Percentiles rank a stretch among this genome's conserved stretches.
These are phyloP conservation scores for Macrostomum cliftonense DNA, from an alignment of 2,888 invertebrate genomes.

Conservation along the genomic window DNA sequence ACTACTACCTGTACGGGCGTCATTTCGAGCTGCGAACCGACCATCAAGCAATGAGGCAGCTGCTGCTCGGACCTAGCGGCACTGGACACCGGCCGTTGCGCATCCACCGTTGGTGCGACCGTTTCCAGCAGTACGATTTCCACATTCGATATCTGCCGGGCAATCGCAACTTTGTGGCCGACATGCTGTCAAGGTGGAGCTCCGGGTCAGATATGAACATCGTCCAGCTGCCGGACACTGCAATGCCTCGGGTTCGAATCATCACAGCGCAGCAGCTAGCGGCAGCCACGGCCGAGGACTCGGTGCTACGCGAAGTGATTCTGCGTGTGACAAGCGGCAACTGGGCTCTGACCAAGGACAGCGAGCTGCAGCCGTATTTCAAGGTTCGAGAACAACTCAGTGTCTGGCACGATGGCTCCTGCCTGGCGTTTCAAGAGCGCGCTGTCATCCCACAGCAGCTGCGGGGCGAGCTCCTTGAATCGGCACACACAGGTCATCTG, in stretches of 20 bases:
- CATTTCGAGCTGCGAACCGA: constrained; percentile 14
- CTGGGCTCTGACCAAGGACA: too few relatives aligned
- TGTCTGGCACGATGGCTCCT: neutral
- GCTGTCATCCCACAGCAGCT: constrained; percentile 3
- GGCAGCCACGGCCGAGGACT: too few relatives aligned
- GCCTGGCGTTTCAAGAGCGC: neutral
- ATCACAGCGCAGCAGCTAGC: too few relatives aligned
- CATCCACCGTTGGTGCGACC: neutral
- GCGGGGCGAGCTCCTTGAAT: neutral
- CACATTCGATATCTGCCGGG: too few relatives aligned
- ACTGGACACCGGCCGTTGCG: neutral
- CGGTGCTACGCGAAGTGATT: too few relatives aligned
- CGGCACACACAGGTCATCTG: constrained; percentile 2
- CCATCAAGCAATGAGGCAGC: constrained; percentile 11
- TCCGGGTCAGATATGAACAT: too few relatives aligned
- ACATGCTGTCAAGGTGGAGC: too few relatives aligned
- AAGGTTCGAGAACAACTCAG: constrained; percentile 1
- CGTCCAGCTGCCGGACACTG: too few relatives aligned
- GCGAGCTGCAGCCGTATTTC: neutral
- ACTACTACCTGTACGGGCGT: constrained; percentile 11
- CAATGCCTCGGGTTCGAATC: too few relatives aligned
- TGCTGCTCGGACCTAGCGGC: neutral
- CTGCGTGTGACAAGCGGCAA: too few relatives aligned
- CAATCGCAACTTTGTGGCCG: too few relatives aligned
- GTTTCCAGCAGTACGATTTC: constrained; percentile 1